Evolutionary conservation across 1,140 invertebrate species (phyloP), one percentile per base, ranked within the genome.

Genomic region (Dendrolimus punctatus): DNA sequence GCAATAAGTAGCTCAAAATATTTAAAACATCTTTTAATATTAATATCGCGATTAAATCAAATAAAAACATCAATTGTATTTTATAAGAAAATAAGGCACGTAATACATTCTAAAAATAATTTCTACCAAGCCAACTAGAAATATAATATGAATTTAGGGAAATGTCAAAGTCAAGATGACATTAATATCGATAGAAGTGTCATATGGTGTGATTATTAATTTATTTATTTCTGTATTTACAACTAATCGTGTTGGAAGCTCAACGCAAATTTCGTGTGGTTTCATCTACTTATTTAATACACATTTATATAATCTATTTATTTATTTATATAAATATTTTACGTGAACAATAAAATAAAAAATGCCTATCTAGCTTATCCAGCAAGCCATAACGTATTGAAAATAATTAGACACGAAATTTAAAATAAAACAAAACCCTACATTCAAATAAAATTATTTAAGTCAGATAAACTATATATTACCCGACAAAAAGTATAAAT

Each of bases 211-310:
- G 55, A 64, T 57, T 64, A 54, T 62, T 56, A 51, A 44, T 60
- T 66, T 57, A 72, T 71, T 76, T 72, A 79, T 71, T 69, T 78
- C 69, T 76, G 73, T 85, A 85, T 85, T 71, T 85, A 85, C 80
- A 85, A 76, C 82, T 85, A 85, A 85, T 81, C 80, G 80, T 85
- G 82, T 84, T 85, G 82, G 82, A 85, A 85, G 82, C 82, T 85
- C 82, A 85, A 85, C 82, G 82, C 79, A 80, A 82, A 82, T 83
- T 80, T 83, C 70, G 67, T 82, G 79, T 80, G 68, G 62, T 80
- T 76, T 77, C 55, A 66, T 60, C 73, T 75, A 79, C 68, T 65
- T 76, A 79, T 64, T 64, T 62, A 58, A 41, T 66, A 63, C 58
- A 68, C 52, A 60, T 57, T 57, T 53, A 51, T 54, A 45, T 53